Evolutionary conservation across 2,113 vertebrate species (phyloP).

Genomic region (Choloepus hoffmanni): DNA sequence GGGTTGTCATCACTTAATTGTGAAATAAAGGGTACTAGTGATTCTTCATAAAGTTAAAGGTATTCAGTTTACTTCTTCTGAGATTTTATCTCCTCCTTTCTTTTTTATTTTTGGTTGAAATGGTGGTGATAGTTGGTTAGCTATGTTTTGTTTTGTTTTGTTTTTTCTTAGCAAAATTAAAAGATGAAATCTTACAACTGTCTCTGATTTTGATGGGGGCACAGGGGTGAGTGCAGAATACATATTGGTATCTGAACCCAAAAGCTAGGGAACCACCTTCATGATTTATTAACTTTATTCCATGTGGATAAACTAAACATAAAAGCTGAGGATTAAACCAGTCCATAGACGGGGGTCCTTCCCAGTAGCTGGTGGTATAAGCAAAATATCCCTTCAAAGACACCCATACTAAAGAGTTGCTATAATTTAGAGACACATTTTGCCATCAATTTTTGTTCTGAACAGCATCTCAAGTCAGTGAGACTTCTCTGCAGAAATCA

Average conservation of each 20-base stretch:
- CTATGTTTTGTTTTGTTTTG: not conserved
- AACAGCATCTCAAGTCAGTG: not conserved
- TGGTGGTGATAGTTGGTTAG: not conserved
- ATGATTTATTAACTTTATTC: not conserved
- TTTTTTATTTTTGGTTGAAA: constrained; percentile 8
- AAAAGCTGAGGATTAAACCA: not conserved
- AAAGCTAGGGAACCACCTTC: not conserved
- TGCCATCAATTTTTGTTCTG: not conserved
- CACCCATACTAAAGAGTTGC: not conserved
- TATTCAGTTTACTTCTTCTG: not conserved
- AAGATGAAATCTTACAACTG: not conserved
- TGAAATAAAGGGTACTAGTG: not conserved
- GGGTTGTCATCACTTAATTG: not conserved
- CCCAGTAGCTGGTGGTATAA: not conserved
- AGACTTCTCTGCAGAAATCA: constrained; percentile 2
- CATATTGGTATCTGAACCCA: not conserved
- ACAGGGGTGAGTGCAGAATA: not conserved
- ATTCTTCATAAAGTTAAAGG: not conserved
- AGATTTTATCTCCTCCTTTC: not conserved
- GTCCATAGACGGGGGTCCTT: not conserved
- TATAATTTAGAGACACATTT: not conserved
- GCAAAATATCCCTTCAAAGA: not conserved
- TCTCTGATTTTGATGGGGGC: not conserved
- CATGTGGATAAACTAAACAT: not conserved
- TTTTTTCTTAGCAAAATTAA: not conserved